A percentile compares a stretch with the other conserved stretches of the same genome.
phyloP scores from a whole-genome alignment of 2,888 invertebrate genomes.

The Salticus scenicus region DNA sequence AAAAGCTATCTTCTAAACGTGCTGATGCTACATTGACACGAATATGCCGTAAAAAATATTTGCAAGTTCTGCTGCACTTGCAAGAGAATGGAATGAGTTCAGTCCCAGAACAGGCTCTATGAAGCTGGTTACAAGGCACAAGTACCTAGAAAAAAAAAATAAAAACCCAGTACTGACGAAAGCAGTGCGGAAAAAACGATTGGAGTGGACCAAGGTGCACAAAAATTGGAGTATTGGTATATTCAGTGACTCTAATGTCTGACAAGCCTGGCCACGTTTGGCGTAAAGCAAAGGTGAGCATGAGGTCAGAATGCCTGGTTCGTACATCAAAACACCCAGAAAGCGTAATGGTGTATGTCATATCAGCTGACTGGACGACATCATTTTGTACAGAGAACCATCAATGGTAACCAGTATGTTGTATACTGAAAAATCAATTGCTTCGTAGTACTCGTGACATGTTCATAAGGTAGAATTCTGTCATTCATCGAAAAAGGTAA shows the following conservation, averaged over 20 bases:
- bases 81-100: too few species aligned
- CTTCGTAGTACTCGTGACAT: neutral
- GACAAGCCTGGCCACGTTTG: neutral
- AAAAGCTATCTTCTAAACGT: too few species aligned
- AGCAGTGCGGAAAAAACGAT: too few species aligned
- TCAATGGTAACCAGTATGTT: neutral
- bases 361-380: neutral
- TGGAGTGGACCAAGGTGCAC: too few species aligned
- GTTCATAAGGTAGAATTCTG: neutral
- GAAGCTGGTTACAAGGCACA: too few species aligned
- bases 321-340: neutral
- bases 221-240: too few species aligned
- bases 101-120: too few species aligned
- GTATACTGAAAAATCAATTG: neutral
- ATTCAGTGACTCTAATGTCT: neutral
- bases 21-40: too few species aligned
- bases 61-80: too few species aligned
- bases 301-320: neutral
- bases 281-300: neutral
- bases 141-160: too few species aligned
- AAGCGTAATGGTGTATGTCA: neutral
- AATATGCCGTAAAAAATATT: too few species aligned
- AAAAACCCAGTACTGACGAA: too few species aligned
- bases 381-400: neutral
- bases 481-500: neutral